A percentile compares a stretch with the other conserved stretches of the same genome.
Conservation (phyloP, 2,888 invertebrate species). For the Tipula helvola region DNA sequence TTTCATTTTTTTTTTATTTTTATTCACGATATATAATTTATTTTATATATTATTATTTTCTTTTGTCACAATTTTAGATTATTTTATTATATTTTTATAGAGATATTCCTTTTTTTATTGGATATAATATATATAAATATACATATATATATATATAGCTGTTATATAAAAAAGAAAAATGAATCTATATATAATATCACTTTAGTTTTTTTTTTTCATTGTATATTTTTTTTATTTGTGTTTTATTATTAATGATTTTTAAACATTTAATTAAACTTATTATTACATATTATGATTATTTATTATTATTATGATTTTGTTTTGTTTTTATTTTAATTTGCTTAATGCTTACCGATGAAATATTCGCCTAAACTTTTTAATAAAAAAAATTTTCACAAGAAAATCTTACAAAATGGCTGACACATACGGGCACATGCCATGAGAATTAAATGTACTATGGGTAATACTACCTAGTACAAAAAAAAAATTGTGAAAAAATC, state of each 20-base stretch:
- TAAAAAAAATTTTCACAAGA: conserved; percentile 45
- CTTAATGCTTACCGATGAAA: conserved; percentile 42
- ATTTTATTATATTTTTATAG: background rate
- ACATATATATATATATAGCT: background rate
- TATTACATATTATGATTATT: background rate
- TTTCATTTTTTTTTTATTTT: background rate
- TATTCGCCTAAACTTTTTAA: conserved; percentile 40
- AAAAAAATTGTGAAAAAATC: background rate
- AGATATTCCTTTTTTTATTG: background rate
- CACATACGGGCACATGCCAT: conserved; percentile 50
- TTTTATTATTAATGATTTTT: background rate
- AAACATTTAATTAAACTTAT: conserved; percentile 6
- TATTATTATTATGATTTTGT: background rate
- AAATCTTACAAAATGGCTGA: conserved; percentile 56
- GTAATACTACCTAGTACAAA: background rate
- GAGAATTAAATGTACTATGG: conserved; percentile 32
- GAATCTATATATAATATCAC: background rate
- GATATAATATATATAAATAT: background rate
- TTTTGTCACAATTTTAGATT: background rate
- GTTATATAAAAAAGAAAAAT: background rate
- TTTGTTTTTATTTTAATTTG: conserved; percentile 9
- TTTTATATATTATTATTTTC: background rate
- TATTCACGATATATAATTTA: conserved; percentile 6
- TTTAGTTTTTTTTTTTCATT: background rate
- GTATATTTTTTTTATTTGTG: background rate